Evolutionary conservation across 2,888 invertebrate species (phyloP), one percentile per base, ranked within the genome.

Genomic region (Polyommatus icarus): DNA sequence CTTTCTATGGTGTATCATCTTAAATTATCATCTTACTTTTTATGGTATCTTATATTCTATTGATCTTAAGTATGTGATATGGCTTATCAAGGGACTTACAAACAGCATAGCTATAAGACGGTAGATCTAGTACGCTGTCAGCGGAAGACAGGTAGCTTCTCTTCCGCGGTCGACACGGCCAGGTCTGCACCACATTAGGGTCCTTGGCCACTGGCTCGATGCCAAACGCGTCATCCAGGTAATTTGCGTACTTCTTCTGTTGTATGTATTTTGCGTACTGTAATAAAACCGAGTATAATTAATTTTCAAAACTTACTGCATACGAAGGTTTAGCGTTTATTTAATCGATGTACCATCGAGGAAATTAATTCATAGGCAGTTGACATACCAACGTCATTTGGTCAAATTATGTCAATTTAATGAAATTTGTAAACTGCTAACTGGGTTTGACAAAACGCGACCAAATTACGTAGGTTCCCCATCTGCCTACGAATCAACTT

Each of bases 101-200:
- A 29, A 83, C 81, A 59, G 91, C 87, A 67, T 86, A 82, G 71
- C 90, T 89, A 72, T 92, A 93, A 0, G 84, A 83, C 0, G 94
- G 94, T 18, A 94, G 81, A 80, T 94, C 94, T 32, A 94, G 83
- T 0, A 94, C 87, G 81, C 89, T 93, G 78, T 93, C 91, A 1
- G 91, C 90, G 0, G 91, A 88, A 0, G 89, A 86, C 2, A 94
- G 81, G 76, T 84, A 89, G 24, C 83, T 82, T 78, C 82, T 89
- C 79, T 85, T 87, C 73, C 94, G 82, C 0, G 94, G 93, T 0
- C 83, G 80, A 76, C 94, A 94, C 0, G 94, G 94, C 94, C 94
- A 93, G 15, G 85, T 80, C 76, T 84, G 86, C 1, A 84, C 78
- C 4, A 75, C 50, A 4, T 81, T 79, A 4, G 78, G 79, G 79